A percentile compares a stretch with the other conserved stretches of the same genome.
Conservation (phyloP, 1,140 invertebrate genomes). For the Leptoteleia sp. region DNA sequence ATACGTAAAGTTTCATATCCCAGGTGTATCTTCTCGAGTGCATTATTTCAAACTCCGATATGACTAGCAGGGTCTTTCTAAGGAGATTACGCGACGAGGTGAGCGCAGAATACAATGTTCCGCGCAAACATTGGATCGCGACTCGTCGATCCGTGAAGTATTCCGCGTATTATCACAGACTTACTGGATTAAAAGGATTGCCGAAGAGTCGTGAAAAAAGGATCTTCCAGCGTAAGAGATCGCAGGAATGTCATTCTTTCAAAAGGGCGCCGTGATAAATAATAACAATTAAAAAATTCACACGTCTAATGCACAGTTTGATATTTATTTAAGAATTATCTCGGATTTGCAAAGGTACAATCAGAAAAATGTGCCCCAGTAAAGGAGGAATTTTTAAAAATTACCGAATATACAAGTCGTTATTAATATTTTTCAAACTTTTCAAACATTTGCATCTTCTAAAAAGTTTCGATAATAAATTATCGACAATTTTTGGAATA, state of each 20-base stretch:
- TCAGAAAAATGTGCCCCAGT: no score
- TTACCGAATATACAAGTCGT: no score
- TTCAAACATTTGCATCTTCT: no score
- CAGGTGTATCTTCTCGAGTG: slow-evolving; percentile 14
- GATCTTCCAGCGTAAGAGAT: slow-evolving; percentile 10
- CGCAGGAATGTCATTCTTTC: neutral
- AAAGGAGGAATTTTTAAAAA: no score
- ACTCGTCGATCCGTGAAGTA: slow-evolving; percentile 61
- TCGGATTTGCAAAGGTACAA: no score
- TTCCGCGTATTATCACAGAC: slow-evolving; percentile 61
- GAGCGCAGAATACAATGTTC: slow-evolving; percentile 32
- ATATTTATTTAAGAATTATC: no score
- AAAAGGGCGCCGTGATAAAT: no score
- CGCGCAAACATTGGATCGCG: slow-evolving; percentile 33
- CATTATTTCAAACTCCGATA: slow-evolving; percentile 44
- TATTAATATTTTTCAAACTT: no score
- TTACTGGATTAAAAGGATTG: slow-evolving; percentile 56
- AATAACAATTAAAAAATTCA: no score
- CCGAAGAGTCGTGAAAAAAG: slow-evolving; percentile 53
- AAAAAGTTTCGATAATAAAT: no score
- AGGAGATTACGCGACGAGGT: slow-evolving; percentile 69
- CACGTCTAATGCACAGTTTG: no score
- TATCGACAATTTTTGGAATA: no score
- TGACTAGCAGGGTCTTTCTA: slow-evolving; percentile 51
- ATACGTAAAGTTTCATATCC: neutral